Evolutionary conservation across 2,888 invertebrate species (phyloP), one percentile per base, ranked within the genome.

Genomic region (Lepidonotus clava): DNA sequence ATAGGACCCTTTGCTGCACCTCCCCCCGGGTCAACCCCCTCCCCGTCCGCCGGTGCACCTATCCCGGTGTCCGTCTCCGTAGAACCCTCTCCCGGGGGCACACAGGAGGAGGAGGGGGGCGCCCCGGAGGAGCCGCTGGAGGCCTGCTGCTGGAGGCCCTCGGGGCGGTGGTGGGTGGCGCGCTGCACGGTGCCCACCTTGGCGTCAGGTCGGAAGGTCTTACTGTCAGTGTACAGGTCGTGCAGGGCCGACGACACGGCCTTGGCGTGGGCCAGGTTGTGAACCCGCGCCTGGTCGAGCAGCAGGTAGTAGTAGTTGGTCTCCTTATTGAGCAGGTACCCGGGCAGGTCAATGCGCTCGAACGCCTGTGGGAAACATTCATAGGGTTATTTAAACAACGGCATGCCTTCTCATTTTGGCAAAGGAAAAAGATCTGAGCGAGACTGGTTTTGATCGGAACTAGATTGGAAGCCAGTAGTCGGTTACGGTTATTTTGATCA

Each of bases 251-350:
- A 89, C 84, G 89, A 91, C 28, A 92, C 87, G 14, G 91, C 92
- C 53, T 90, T 88, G 11, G 91, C 90, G 87, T 92, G 91, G 0
- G 88, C 87, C 71, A 87, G 88, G 87, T 86, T 90, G 84, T 90
- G 89, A 41, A 88, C 88, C 11, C 71, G 86, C 2, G 41, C 86
- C 1, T 83, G 86, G 85, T 91, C 91, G 46, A 90, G 88, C 0
- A 95, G 94, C 71, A 96, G 93, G 92, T 96, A 96, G 93, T 96
- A 96, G 88, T 95, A 95, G 76, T 95, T 95, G 0, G 95, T 95
- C 89, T 95, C 95, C 91, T 95, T 95, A 38, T 94, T 94, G 61
- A 96, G 93, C 88, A 95, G 95, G 91, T 96, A 96, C 32, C 95
- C 95, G 87, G 95, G 95, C 67, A 96, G 93, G 76, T 94, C 93